These are phyloP conservation scores for Rhombomys opimus DNA, from an alignment of 2,113 vertebrate genomes.

Conservation along the genomic window DNA sequence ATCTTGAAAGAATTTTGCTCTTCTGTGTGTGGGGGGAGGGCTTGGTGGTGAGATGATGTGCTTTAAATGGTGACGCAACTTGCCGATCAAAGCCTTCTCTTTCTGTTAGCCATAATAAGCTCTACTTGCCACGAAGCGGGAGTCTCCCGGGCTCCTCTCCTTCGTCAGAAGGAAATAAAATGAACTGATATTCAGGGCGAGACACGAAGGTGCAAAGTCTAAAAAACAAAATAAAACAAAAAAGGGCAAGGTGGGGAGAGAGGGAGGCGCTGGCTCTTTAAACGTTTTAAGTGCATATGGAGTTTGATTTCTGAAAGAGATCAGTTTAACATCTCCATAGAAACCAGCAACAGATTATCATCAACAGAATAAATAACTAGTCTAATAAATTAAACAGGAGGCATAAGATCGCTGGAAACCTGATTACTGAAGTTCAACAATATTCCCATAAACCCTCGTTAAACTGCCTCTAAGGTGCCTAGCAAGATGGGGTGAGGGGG, in stretches of 20 bases:
- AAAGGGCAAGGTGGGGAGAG: not conserved
- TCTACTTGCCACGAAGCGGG: slow-evolving; percentile 86
- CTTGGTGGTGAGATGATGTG: slow-evolving; percentile 86
- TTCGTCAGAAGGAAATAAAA: slow-evolving; percentile 85
- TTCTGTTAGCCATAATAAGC: slow-evolving; percentile 88
- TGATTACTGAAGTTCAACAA: slow-evolving; percentile 91
- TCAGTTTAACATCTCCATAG: slow-evolving; percentile 95
- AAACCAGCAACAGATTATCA: slow-evolving; percentile 95
- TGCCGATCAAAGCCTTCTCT: slow-evolving; percentile 88
- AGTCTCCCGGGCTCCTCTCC: slow-evolving; percentile 82
- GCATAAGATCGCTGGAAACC: slow-evolving; percentile 92
- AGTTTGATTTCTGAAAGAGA: slow-evolving; percentile 94
- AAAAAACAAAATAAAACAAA: slow-evolving; percentile 78
- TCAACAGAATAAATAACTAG: slow-evolving; percentile 95
- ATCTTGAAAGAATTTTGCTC: slow-evolving; percentile 90
- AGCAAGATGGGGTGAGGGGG: slow-evolving; percentile 67
- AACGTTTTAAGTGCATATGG: slow-evolving; percentile 90
- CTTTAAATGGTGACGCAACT: slow-evolving; percentile 90
- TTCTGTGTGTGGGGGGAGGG: slow-evolving; percentile 81
- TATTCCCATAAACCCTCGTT: slow-evolving; percentile 88
- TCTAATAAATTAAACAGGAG: slow-evolving; percentile 95
- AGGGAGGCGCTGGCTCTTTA: slow-evolving; percentile 88
- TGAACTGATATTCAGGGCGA: slow-evolving; percentile 77
- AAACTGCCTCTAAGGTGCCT: slow-evolving; percentile 80
- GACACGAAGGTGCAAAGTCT: slow-evolving; percentile 85